Evolutionary conservation across 2,888 invertebrate genomes (phyloP), one percentile per base, ranked within the genome.

Genomic region (Cataglyphis rosenhaueri): DNA sequence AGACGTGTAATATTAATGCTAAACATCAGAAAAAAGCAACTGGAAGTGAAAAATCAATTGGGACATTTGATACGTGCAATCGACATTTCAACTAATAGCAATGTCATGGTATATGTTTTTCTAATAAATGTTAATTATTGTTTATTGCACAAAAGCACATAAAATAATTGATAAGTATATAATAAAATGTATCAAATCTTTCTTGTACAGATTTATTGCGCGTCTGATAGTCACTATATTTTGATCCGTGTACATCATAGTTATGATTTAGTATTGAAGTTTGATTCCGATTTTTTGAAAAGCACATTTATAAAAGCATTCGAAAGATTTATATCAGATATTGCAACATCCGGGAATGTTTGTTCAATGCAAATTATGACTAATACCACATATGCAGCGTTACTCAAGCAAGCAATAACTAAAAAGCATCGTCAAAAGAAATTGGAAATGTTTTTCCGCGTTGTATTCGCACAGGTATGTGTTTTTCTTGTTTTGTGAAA

Each of bases 231-330:
- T 75, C 89, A 92, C 18, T 94, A 94, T 81, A 38, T 95, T 1
- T 88, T 95, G 66, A 84, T 96, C 52, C 94, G 95, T 84, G 93
- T 95, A 44, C 91, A 92, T 18, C 94, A 95, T 84, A 95, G 95
- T 87, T 96, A 96, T 87, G 96, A 96, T 93, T 92, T 96, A 92
- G 95, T 95, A 91, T 87, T 96, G 29, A 92, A 94, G 86, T 96
- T 96, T 89, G 95, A 95, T 82, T 93, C 93, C 3, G 89, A 93
- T 8, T 94, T 92, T 74, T 91, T 95, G 44, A 91, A 95, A 79
- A 90, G 93, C 32, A 88, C 90, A 57, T 95, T 95, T 86, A 41
- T 94, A 4, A 87, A 91, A 44, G 92, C 93, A 55, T 88, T 96
- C 18, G 94, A 95, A 81, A 86, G 91, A 32, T 95, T 95, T 88